Percentiles rank a stretch among this genome's conserved stretches.
Evolutionary conservation across 2,797 vertebrate genomes (phyloP).

Genomic region (Myotis daubentonii): DNA sequence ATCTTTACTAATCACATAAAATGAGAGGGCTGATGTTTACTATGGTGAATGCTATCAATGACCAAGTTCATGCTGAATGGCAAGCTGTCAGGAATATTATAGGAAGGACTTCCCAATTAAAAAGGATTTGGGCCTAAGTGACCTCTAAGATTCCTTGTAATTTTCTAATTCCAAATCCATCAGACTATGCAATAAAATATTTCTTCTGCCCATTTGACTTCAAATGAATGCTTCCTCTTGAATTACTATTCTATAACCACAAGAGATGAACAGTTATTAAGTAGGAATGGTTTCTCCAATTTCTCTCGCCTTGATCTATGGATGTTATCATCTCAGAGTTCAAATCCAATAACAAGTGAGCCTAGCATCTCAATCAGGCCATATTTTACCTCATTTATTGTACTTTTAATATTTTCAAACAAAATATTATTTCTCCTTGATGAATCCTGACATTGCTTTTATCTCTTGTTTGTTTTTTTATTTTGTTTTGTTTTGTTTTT

Average conservation of each 20-base stretch:
- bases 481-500: neutral
- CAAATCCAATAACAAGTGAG: conserved; percentile 64
- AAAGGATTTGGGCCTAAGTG: neutral
- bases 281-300: conserved; percentile 68
- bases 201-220: conserved; percentile 43
- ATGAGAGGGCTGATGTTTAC: neutral
- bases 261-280: conserved; percentile 62
- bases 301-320: conserved; percentile 65
- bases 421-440: conserved; percentile 36
- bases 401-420: conserved; percentile 14
- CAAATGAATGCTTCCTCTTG: conserved; percentile 52
- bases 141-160: neutral
- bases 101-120: neutral
- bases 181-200: conserved; percentile 30
- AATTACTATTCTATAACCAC: conserved; percentile 64
- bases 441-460: neutral
- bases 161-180: conserved; percentile 61
- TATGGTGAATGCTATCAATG: neutral
- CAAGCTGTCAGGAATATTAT: neutral
- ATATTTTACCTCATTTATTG: conserved; percentile 58
- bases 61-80: neutral
- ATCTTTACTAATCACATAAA: neutral
- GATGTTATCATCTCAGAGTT: conserved; percentile 44
- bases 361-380: conserved; percentile 40
- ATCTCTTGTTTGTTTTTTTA: neutral